Percentiles rank a stretch among this genome's conserved stretches.
phyloP scores from a whole-genome alignment of 2,888 invertebrate species.

The Branchipolynoe longqiensis region DNA sequence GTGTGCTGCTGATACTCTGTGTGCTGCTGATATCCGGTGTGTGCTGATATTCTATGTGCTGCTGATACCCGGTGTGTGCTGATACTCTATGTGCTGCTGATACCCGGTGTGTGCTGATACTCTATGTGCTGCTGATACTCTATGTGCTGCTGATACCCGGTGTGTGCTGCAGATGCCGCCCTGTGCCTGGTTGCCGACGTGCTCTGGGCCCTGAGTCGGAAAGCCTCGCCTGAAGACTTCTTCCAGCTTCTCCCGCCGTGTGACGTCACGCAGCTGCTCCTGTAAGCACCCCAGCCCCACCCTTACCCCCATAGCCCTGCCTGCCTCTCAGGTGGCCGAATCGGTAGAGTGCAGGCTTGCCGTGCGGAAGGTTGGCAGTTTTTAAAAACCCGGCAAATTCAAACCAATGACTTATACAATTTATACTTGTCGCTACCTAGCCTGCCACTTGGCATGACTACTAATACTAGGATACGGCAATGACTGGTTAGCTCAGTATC shows the following conservation, averaged over 20 bases:
- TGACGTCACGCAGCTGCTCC: neutral
- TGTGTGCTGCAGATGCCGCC: neutral
- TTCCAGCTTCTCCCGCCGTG: conserved; percentile 4
- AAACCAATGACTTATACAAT: no score
- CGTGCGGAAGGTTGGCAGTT: no score
- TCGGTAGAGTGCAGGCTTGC: no score
- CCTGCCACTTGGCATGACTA: no score
- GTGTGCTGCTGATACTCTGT: neutral
- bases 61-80: neutral
- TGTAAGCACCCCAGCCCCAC: neutral
- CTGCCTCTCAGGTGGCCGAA: no score
- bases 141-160: neutral
- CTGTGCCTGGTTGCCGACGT: conserved; percentile 18
- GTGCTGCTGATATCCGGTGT: neutral
- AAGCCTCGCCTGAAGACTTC: neutral
- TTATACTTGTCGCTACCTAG: no score
- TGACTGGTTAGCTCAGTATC: no score
- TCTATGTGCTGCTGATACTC: neutral
- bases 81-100: neutral
- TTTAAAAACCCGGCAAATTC: no score
- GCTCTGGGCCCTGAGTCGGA: conserved; percentile 16
- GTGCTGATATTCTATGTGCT: neutral
- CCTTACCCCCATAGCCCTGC: no score
- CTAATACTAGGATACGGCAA: no score
- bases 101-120: neutral